Base-by-base conservation (phyloP, 1,140 invertebrate genomes). In the Prorops nasuta region DNA sequence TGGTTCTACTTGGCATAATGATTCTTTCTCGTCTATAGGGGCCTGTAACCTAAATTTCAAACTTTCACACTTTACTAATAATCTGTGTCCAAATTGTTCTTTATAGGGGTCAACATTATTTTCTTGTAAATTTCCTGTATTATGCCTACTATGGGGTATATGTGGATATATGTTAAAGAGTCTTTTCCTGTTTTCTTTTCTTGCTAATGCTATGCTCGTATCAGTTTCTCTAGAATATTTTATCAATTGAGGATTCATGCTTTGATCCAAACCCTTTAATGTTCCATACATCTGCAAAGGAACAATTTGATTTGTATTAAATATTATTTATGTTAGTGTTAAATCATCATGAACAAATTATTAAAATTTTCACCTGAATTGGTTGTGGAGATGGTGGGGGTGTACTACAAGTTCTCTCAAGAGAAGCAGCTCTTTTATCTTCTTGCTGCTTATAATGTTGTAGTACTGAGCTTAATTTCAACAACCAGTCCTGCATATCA, bases 221-320 rank as follows among this genome's bases (percentile, higher is more conserved):
- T 94, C 92, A 1, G 92, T 94, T 79, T 96, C 94, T 38, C 90
- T 79, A 1, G 91, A 88, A 72, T 95, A 96, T 69, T 90, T 90
- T 63, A 91, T 90, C 21, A 95, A 72, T 64, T 92, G 88, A 3
- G 92, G 91, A 77, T 94, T 94, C 83, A 94, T 89, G 58, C 89
- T 92, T 61, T 94, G 89, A 63, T 94, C 91, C 19, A 94, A 73
- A 1, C 90, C 89, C 68, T 91, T 90, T 0, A 93, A 71, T 1
- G 91, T 93, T 4, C 91, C 90, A 74, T 80, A 81, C 49, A 74
- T 66, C 62, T 66, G 44, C 12, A 3, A 44, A 28, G 4, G 24
- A 28, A 28, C 4, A 28, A 6, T 6, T 6, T 10, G 10, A 6
- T 28, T 44, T 31, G 16, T 10, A 42, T 15, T 49, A 24, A 24